Conservation (phyloP, 2,888 invertebrate species). For the Portevinia maculata region DNA sequence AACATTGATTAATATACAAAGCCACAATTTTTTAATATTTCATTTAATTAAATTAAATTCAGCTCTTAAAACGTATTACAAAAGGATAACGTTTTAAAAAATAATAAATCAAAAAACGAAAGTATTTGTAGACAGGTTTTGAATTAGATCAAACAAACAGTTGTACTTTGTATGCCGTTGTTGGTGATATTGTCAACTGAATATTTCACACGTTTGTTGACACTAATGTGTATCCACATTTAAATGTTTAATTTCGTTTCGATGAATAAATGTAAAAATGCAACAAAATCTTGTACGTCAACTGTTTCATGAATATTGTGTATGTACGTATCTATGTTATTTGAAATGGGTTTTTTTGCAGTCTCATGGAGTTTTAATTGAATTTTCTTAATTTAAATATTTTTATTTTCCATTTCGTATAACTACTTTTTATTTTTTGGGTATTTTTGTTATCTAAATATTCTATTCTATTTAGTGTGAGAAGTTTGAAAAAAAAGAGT, state of each 20-base stretch:
- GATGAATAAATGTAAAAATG: slow-evolving; percentile 42
- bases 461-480: slow-evolving; percentile 24
- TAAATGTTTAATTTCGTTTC: slow-evolving; percentile 15
- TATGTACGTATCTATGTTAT: no score
- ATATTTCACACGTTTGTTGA: no score
- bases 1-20: slow-evolving; percentile 71
- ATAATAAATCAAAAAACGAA: not conserved
- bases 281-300: slow-evolving; percentile 30
- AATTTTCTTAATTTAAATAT: slow-evolving; percentile 25
- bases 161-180: no score
- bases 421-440: slow-evolving; percentile 7
- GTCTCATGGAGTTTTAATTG: slow-evolving; percentile 63
- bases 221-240: not conserved
- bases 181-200: no score
- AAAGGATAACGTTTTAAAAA: slow-evolving; percentile 2
- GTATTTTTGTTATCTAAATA: not conserved
- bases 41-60: slow-evolving; percentile 50
- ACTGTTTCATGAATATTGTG: slow-evolving; percentile 18
- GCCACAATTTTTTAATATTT: slow-evolving; percentile 45
- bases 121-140: not conserved
- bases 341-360: slow-evolving; percentile 62
- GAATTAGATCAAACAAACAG: no score
- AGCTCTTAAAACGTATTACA: slow-evolving; percentile 30
- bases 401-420: slow-evolving; percentile 8
- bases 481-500: slow-evolving; percentile 5